Evolutionary conservation across 2,888 invertebrate species (phyloP), one percentile per base, ranked within the genome.

Genomic region (Saturnia pavonia): DNA sequence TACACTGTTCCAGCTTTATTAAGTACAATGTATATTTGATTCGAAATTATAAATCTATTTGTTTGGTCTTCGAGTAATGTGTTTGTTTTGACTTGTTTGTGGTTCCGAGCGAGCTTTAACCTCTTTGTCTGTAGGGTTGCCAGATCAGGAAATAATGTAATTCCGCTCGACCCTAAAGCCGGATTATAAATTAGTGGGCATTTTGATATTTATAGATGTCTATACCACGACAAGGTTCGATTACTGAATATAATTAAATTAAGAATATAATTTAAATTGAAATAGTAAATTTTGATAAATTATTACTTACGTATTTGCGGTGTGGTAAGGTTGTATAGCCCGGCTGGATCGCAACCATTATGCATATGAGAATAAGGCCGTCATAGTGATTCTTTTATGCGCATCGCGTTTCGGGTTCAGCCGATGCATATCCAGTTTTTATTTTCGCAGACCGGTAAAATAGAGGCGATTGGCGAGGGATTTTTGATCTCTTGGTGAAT

Each of bases 101-200:
- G 65, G 40, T 40, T n/a, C 65, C 9, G n/a, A 14, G 65, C n/a
- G 22, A 65, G 40, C 65, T 65, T 65, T 65, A 65, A 65, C 40
- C 40, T 65, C 34, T 65, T 65, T 40, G 65, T 65, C 40, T 65
- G 65, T 40, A 65, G 65, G 65, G 34, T n/a, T 40, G 65, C 65
- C 65, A 65, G 65, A 40, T 65, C 65, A 65, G 65, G 19, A 34
- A 65, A 40, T 65, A 40, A 65, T 65, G 40, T 65, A 65, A 65
- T 65, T 65, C 65, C 40, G n/a, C 40, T 40, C 65, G 40, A 65
- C 40, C 65, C 65, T 65, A 65, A 65, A 9, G n/a, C 8, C 65
- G 65, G 65, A 65, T 65, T 65, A 65, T 65, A 40, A 65, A 65
- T 40, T 40, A 16, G 34, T 11, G 65, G 65, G 6, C 40, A n/a